A percentile compares a stretch with the other conserved stretches of the same genome.
These are phyloP conservation scores for Meriones psammophilus DNA, from an alignment of 2,797 vertebrate species.

Conservation along the genomic window DNA sequence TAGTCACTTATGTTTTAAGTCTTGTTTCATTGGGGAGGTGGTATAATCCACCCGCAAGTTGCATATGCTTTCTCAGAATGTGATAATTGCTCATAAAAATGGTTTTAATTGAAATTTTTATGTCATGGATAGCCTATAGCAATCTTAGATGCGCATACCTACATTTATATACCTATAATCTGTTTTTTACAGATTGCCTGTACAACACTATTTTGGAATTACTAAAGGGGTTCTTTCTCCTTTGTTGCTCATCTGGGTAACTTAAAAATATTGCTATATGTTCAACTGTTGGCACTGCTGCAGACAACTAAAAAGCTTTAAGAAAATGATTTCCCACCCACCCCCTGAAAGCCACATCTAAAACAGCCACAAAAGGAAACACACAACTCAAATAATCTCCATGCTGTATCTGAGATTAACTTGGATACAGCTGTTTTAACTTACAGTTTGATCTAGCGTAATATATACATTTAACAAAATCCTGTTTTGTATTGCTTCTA, in stretches of 20 bases:
- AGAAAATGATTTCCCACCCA: conserved; percentile 85
- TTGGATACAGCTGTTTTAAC: conserved; percentile 90
- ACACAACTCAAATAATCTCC: conserved; percentile 87
- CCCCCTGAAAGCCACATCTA: conserved; percentile 85
- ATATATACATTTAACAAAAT: conserved; percentile 89
- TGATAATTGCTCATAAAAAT: conserved; percentile 89
- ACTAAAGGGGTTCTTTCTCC: conserved; percentile 80
- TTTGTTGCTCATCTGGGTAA: conserved; percentile 85
- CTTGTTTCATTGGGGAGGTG: conserved; percentile 83
- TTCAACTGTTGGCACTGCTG: conserved; percentile 83
- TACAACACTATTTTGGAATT: conserved; percentile 88
- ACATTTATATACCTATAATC: conserved; percentile 86
- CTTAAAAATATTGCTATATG: conserved; percentile 84
- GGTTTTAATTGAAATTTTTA: conserved; percentile 88
- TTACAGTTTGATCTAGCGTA: conserved; percentile 89
- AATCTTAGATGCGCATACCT: conserved; percentile 83
- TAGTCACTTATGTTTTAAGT: conserved; percentile 83
- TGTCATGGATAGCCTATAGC: conserved; percentile 84
- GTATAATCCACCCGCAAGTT: conserved; percentile 80
- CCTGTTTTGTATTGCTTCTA: conserved; percentile 89
- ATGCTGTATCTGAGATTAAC: conserved; percentile 88
- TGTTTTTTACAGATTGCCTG: conserved; percentile 86
- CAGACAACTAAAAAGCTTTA: conserved; percentile 84
- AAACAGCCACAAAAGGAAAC: conserved; percentile 89
- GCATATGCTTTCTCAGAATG: conserved; percentile 84